phyloP scores from a whole-genome alignment of 2,113 vertebrate species.

The Callionymus lyra region DNA sequence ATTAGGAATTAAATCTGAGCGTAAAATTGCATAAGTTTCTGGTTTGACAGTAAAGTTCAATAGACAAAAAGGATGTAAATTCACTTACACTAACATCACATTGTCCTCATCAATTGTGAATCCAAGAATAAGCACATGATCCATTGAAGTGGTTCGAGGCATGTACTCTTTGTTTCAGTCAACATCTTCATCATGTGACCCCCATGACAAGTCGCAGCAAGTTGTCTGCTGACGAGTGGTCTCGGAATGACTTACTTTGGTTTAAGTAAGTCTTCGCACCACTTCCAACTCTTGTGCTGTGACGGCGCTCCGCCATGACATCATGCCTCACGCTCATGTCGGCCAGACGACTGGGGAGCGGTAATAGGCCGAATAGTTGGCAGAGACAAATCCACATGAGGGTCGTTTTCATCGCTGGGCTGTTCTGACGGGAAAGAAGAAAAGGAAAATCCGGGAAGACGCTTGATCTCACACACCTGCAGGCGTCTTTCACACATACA shows the following conservation, averaged over 20 bases:
- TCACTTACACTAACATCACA: too few relatives aligned
- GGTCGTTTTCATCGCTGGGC: constrained; percentile 7
- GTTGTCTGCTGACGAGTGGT: constrained; percentile 2
- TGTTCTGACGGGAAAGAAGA: constrained; percentile 14
- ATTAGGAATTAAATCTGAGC: too few relatives aligned
- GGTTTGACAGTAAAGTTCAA: too few relatives aligned
- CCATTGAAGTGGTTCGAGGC: too few relatives aligned
- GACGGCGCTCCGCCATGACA: constrained; percentile 29
- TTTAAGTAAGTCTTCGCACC: too few relatives aligned
- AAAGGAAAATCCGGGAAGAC: background rate
- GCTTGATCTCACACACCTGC: background rate
- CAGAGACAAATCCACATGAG: constrained; percentile 14
- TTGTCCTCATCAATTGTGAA: too few relatives aligned
- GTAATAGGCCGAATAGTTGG: constrained; percentile 16
- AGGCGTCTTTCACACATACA: constrained; percentile 1
- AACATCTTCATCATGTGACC: constrained; percentile 15
- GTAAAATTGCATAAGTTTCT: too few relatives aligned
- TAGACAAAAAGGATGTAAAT: too few relatives aligned
- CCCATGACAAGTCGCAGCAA: constrained; percentile 27
- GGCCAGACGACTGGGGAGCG: constrained; percentile 21
- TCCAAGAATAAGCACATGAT: too few relatives aligned
- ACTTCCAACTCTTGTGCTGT: constrained; percentile 22
- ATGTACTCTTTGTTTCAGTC: too few relatives aligned
- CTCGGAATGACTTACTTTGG: background rate
- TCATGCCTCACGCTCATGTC: constrained; percentile 46